phyloP scores from a whole-genome alignment of 2,888 invertebrate genomes.

The Thumatha senex region DNA sequence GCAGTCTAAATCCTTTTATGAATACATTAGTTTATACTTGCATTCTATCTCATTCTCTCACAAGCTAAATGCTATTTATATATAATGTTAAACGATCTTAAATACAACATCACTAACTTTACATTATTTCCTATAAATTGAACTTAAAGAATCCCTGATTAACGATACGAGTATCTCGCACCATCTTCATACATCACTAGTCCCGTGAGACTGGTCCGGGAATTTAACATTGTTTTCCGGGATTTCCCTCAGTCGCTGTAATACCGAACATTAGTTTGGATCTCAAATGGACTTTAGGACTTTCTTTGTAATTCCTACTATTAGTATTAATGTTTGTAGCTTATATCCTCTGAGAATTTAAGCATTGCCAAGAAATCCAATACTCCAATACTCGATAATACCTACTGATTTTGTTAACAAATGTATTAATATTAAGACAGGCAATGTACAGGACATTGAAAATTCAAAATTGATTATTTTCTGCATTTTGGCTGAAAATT shows the following conservation, averaged over 20 bases:
- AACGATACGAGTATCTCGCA: conserved; percentile 23
- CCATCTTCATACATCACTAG: conserved; percentile 34
- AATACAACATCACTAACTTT: background rate
- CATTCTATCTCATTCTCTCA: too few species aligned
- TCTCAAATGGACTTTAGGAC: conserved; percentile 42
- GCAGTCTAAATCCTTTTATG: too few species aligned
- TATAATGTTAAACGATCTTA: too few species aligned
- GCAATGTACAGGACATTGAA: too few species aligned
- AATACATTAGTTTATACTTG: too few species aligned
- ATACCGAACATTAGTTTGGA: conserved; percentile 58
- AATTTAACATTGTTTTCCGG: conserved; percentile 43
- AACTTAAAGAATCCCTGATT: conserved; percentile 12
- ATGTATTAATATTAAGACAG: too few species aligned
- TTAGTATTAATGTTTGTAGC: conserved; percentile 32
- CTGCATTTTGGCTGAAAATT: too few species aligned
- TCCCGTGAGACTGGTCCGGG: conserved; percentile 31
- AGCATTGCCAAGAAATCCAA: background rate
- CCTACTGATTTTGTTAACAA: too few species aligned
- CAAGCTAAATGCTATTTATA: too few species aligned
- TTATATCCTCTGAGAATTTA: conserved; percentile 10
- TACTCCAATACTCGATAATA: background rate
- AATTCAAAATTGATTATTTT: too few species aligned
- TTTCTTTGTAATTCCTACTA: conserved; percentile 42
- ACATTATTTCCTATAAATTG: background rate
- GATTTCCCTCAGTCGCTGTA: conserved; percentile 41